These are phyloP conservation scores for Syngnathus typhle DNA, from an alignment of 2,113 vertebrate species.

Conservation along the genomic window DNA sequence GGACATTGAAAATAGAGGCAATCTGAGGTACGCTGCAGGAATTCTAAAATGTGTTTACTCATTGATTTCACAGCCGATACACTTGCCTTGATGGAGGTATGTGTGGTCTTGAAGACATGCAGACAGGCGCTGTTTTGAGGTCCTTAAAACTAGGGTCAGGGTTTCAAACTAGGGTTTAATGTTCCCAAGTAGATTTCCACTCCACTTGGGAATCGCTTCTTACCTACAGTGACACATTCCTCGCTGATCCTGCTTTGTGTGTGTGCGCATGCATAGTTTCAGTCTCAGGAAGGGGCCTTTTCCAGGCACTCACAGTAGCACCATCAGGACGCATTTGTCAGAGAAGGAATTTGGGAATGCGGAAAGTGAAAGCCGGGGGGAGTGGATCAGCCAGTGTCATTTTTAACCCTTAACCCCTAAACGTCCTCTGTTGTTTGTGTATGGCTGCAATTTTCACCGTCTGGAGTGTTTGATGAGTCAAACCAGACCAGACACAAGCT, in stretches of 20 bases:
- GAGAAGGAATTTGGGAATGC: slow-evolving; percentile 63
- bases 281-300: slow-evolving; percentile 48
- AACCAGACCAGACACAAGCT: slow-evolving; percentile 1
- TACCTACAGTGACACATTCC: slow-evolving; percentile 59
- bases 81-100: not conserved
- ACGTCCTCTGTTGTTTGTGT: slow-evolving; percentile 30
- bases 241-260: slow-evolving; percentile 33
- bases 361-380: slow-evolving; percentile 24
- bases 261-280: slow-evolving; percentile 30
- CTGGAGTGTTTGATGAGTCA: not conserved
- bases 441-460: slow-evolving; percentile 9
- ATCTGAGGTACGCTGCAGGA: not conserved
- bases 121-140: not conserved
- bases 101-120: not conserved
- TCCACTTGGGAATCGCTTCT: slow-evolving; percentile 44
- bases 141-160: not conserved
- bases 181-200: not conserved
- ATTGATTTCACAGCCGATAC: not conserved
- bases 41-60: not conserved
- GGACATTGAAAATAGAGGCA: no score
- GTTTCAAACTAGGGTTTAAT: not conserved
- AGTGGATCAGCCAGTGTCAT: slow-evolving; percentile 46
- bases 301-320: slow-evolving; percentile 55
- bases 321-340: slow-evolving; percentile 65
- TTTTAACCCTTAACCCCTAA: slow-evolving; percentile 43